Evolutionary conservation across 2,113 vertebrate species (phyloP).

Genomic region (Caretta caretta): DNA sequence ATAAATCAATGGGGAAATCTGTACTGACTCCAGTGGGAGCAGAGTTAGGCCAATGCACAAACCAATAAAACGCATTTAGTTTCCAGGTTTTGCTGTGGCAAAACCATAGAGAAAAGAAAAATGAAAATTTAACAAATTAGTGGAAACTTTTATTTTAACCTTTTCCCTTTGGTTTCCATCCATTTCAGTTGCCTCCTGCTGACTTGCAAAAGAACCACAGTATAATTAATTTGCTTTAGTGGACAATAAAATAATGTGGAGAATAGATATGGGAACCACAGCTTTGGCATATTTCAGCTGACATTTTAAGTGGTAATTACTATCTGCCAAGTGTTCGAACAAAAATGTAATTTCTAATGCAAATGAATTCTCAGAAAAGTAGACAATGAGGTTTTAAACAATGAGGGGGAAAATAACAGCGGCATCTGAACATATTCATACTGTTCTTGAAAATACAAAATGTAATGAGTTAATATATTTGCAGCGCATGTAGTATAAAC

Average conservation of each 20-base stretch:
- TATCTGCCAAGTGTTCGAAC: slow-evolving; percentile 41
- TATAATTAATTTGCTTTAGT: slow-evolving; percentile 66
- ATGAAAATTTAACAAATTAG: slow-evolving; percentile 62
- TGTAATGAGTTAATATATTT: neutral
- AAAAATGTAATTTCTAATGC: slow-evolving; percentile 57
- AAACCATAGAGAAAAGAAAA: slow-evolving; percentile 46
- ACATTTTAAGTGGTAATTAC: slow-evolving; percentile 50
- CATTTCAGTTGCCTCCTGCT: slow-evolving; percentile 54
- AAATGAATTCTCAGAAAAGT: slow-evolving; percentile 48
- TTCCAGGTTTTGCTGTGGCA: slow-evolving; percentile 33
- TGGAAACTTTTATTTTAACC: slow-evolving; percentile 48
- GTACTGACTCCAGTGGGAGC: neutral
- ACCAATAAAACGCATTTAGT: slow-evolving; percentile 35
- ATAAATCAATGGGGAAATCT: neutral
- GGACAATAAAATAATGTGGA: slow-evolving; percentile 39
- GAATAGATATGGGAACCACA: slow-evolving; percentile 5
- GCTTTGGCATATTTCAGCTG: slow-evolving; percentile 45
- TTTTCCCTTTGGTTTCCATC: slow-evolving; percentile 36
- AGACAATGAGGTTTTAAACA: slow-evolving; percentile 20
- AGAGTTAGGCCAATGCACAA: neutral
- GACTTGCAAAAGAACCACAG: slow-evolving; percentile 45
- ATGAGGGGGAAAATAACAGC: neutral
- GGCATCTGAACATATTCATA: neutral
- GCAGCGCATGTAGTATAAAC: neutral
- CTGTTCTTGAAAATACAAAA: neutral